These are phyloP conservation scores for Patella ulyssiponensis DNA, from an alignment of 2,888 invertebrate genomes.

Conservation along the genomic window DNA sequence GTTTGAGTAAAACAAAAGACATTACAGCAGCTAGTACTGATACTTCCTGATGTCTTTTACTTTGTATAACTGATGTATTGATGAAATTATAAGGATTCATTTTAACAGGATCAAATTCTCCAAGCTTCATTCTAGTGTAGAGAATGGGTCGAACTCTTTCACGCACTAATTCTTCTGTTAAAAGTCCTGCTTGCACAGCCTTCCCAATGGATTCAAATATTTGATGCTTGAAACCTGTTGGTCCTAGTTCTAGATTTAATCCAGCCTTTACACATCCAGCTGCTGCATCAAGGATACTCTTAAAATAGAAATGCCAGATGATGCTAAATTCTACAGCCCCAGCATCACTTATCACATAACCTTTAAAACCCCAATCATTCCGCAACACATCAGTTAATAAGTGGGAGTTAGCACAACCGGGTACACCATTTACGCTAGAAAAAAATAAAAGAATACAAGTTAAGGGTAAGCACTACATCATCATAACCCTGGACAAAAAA, in stretches of 20 bases:
- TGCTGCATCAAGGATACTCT: background rate
- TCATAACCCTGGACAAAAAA: too few relatives aligned
- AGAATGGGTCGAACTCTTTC: conserved; percentile 39
- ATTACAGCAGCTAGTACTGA: conserved; percentile 45
- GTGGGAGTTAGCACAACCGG: background rate
- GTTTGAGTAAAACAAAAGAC: conserved; percentile 55
- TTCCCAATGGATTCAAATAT: conserved; percentile 41
- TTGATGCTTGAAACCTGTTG: conserved; percentile 35
- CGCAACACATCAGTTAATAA: background rate
- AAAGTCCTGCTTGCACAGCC: conserved; percentile 30
- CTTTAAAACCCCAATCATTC: conserved; percentile 2
- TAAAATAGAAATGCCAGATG: background rate
- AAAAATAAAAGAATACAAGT: background rate
- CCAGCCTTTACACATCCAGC: conserved; percentile 50
- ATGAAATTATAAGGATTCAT: conserved; percentile 53
- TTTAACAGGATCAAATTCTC: conserved; percentile 42
- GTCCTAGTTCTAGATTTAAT: conserved; percentile 54
- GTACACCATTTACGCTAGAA: background rate
- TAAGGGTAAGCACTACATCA: too few relatives aligned
- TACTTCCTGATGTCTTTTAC: conserved; percentile 41
- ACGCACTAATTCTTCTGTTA: conserved; percentile 22
- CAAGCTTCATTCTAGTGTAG: conserved; percentile 37
- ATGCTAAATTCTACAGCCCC: background rate
- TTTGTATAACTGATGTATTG: conserved; percentile 44
- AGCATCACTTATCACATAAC: conserved; percentile 6